Percentiles rank a stretch among this genome's conserved stretches.
These are phyloP conservation scores for Dendrolimus kikuchii DNA, from an alignment of 1,140 invertebrate species.

Conservation along the genomic window DNA sequence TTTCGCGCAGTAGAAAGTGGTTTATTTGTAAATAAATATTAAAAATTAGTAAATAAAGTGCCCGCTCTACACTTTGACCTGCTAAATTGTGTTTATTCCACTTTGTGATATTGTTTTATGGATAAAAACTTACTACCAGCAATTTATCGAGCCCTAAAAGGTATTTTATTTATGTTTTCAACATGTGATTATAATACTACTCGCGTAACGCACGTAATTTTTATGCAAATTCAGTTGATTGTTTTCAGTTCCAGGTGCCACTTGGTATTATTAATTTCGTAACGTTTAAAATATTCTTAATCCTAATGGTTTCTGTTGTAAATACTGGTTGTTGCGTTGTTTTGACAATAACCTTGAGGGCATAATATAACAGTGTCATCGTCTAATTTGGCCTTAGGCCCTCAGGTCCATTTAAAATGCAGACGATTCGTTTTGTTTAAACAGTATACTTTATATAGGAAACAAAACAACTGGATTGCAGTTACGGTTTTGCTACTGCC, in stretches of 20 bases:
- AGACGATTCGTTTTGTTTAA: not conserved
- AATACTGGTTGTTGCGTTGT: conserved; percentile 10
- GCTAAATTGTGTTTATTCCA: conserved; percentile 20
- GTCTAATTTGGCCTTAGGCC: conserved; percentile 29
- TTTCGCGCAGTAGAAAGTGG: conserved; percentile 44
- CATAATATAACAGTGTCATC: conserved; percentile 27
- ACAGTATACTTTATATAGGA: not conserved
- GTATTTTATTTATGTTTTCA: conserved; percentile 27
- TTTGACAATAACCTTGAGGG: conserved; percentile 35
- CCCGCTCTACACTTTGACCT: conserved; percentile 22
- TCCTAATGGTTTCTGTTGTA: conserved; percentile 5
- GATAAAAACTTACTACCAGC: conserved; percentile 20
- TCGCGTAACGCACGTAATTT: conserved; percentile 18
- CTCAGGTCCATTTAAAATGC: conserved; percentile 9
- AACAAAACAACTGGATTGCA: not conserved
- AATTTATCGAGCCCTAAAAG: conserved; percentile 23
- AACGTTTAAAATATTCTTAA: conserved; percentile 10
- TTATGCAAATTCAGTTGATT: conserved; percentile 15
- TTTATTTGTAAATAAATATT: conserved; percentile 61
- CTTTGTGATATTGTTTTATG: conserved; percentile 42
- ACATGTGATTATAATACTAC: conserved; percentile 19
- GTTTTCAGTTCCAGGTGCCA: conserved; percentile 8
- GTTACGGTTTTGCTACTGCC: too few relatives aligned
- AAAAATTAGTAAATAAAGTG: conserved; percentile 44
- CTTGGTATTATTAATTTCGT: conserved; percentile 7